Base-by-base conservation (phyloP, 1,140 invertebrate genomes). In the Monochamus saltuarius region DNA sequence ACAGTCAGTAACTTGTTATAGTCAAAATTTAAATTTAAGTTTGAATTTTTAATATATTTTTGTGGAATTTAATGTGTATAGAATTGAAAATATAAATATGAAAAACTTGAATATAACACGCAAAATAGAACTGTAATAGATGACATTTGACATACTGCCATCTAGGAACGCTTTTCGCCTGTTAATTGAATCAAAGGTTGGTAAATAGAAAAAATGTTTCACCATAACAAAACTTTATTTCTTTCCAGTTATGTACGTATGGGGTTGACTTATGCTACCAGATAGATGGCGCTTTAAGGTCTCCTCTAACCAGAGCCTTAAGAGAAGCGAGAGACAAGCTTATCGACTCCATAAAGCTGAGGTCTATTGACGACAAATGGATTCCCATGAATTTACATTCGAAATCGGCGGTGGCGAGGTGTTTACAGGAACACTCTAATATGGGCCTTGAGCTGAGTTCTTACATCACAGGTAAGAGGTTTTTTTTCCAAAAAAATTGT, bases 181-280 rank as follows among this genome's bases (percentile, higher is more conserved):
- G n/a, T 29, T 29, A 29, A 2, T 3, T 29, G 22, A 6, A 6
- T 29, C 2, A 29, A 29, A 29, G 6, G 22, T 3, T 29, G 22
- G 22, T 29, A 29, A 29, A 29, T 29, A 29, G 2, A 29, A 29
- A 29, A 29, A 2, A 2, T 29, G 22, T 29, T 29, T 2, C 6
- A 29, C 6, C 22, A 3, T 6, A 29, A 29, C 6, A 29, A 3
- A 29, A 29, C 2, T 29, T 47, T 34, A 35, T 6, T 53, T 9
- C 34, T 60, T 76, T n/a, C n/a, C 67, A 89, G 86, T 71, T 92
- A 35, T 83, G 80, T 19, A 80, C 83, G 38, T 82, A 89, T 59
- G 92, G 92, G 0, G 79, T 94, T 63, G 92, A 94, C 75, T 77
- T 94, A 43, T 81, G 82, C 37, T 92, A 91, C 73, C 84, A 87